Conservation (phyloP, 2,888 invertebrate species). For the Drosophila histrio region DNA sequence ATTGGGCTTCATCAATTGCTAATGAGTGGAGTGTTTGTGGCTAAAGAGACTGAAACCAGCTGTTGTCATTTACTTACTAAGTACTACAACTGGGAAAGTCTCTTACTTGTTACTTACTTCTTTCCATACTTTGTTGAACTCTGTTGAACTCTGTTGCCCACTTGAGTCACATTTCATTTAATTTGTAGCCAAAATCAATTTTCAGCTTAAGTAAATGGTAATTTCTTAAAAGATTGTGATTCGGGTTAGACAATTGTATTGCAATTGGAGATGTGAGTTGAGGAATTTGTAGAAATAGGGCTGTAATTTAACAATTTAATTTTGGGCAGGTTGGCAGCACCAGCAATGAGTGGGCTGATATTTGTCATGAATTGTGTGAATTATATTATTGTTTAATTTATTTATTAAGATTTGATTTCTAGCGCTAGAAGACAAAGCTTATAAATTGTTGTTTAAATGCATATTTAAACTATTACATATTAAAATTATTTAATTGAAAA, state of each 20-base stretch:
- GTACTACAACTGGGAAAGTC: constrained; percentile 8
- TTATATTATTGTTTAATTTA: no score
- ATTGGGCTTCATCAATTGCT: constrained; percentile 75
- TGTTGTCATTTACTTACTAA: constrained; percentile 69
- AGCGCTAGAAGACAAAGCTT: no score
- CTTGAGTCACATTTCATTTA: constrained; percentile 64
- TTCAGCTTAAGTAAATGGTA: constrained; percentile 8
- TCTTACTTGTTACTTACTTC: background rate
- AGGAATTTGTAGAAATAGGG: background rate
- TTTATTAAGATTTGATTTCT: no score
- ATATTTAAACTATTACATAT: no score
- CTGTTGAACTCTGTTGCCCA: constrained; percentile 54
- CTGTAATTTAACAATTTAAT: background rate
- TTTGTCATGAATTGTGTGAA: no score
- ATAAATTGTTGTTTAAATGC: no score
- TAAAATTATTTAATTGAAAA: no score
- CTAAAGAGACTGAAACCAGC: constrained; percentile 52
- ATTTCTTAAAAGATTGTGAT: constrained; percentile 1
- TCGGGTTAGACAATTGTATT: constrained; percentile 3
- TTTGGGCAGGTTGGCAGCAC: background rate
- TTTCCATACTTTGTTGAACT: constrained; percentile 6
- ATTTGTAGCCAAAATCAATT: constrained; percentile 62
- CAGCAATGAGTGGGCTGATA: background rate
- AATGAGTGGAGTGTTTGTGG: constrained; percentile 58
- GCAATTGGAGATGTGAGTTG: background rate